These are phyloP conservation scores for Drosophila atroscutellata DNA, from an alignment of 2,888 invertebrate genomes.

Conservation along the genomic window DNA sequence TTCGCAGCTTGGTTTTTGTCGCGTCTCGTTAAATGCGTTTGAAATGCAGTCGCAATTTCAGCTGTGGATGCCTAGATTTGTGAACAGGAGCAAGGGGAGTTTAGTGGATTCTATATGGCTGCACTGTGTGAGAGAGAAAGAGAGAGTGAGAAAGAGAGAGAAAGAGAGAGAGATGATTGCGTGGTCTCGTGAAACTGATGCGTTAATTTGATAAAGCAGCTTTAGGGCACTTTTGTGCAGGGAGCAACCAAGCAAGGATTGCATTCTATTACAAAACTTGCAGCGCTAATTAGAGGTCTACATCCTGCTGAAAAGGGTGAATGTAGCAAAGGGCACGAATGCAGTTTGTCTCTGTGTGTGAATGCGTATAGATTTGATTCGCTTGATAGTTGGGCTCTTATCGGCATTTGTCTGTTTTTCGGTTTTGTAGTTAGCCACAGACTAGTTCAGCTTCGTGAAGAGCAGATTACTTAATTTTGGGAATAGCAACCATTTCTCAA, in stretches of 20 bases:
- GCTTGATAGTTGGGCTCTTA: conserved; percentile 28
- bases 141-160: background rate
- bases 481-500: background rate
- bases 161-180: conserved; percentile 17
- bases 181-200: conserved; percentile 60
- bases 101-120: background rate
- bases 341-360: background rate
- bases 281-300: conserved; percentile 56
- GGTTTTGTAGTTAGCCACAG: conserved; percentile 1
- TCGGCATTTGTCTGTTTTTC: conserved; percentile 11
- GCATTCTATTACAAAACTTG: conserved; percentile 65
- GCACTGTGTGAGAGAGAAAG: background rate
- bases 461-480: background rate
- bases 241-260: conserved; percentile 58
- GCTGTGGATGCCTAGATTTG: conserved; percentile 7
- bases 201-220: conserved; percentile 70
- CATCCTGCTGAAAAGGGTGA: conserved; percentile 1
- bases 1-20: conserved; percentile 60
- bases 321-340: background rate
- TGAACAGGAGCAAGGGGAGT: background rate
- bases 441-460: background rate
- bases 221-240: conserved; percentile 64
- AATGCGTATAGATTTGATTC: conserved; percentile 22
- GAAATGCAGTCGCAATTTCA: conserved; percentile 52
- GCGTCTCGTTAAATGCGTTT: conserved; percentile 61